Conservation (phyloP, 2,797 vertebrate species). For the Pogonophryne albipinna region DNA sequence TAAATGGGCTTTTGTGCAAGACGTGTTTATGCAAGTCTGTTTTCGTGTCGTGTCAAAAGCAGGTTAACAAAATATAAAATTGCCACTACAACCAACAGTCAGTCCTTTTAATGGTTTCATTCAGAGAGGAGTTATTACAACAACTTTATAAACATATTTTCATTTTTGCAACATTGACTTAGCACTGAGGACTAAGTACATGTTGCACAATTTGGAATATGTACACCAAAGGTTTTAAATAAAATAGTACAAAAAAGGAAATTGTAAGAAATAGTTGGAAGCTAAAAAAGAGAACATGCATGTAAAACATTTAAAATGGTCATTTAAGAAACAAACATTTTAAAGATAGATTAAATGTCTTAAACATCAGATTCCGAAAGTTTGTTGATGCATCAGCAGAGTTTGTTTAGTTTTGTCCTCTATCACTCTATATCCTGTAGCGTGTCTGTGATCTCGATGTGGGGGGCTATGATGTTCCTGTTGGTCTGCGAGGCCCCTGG, state of each 20-base stretch:
- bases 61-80: not conserved
- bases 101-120: constrained; percentile 4
- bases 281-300: not conserved
- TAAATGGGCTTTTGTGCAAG: constrained; percentile 52
- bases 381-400: not conserved
- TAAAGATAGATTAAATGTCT: not conserved
- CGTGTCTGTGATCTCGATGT: constrained; percentile 74
- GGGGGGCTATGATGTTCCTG: constrained; percentile 77
- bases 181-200: not conserved
- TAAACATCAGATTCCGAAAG: not conserved
- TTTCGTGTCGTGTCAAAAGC: constrained; percentile 20
- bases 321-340: not conserved
- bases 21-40: constrained; percentile 8
- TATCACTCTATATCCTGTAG: constrained; percentile 73
- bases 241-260: constrained; percentile 6
- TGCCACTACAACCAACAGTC: not conserved
- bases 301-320: constrained; percentile 14
- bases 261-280: not conserved
- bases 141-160: not conserved
- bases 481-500: constrained; percentile 64
- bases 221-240: constrained; percentile 22
- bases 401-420: constrained; percentile 3
- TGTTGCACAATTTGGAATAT: constrained; percentile 4
- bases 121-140: constrained; percentile 6
- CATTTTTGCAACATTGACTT: not conserved